Conservation (phyloP, 1,140 invertebrate species). For the Dinoponera quadriceps region DNA sequence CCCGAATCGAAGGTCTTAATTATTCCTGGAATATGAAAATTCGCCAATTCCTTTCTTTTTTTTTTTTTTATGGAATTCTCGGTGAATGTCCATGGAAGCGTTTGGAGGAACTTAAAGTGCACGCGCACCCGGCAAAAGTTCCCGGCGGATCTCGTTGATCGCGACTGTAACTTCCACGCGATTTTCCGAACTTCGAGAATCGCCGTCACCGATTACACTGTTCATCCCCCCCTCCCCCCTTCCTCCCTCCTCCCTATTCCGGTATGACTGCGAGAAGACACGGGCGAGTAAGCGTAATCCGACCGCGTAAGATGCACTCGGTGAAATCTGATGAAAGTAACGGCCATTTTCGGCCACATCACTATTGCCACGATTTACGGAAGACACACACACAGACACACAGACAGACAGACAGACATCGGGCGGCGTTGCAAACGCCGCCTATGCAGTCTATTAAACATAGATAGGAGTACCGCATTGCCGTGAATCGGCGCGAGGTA, state of each 20-base stretch:
- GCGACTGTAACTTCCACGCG: neutral
- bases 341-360: constrained; percentile 3
- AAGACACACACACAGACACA: constrained; percentile 42
- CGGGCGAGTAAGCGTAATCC: too few species aligned
- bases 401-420: constrained; percentile 21
- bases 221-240: too few species aligned
- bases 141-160: neutral
- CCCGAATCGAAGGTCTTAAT: neutral
- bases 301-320: too few species aligned
- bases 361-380: neutral
- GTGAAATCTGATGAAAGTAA: neutral
- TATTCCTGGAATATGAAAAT: neutral
- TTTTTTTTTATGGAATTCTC: neutral
- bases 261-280: too few species aligned
- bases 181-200: neutral
- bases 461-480: constrained; percentile 83
- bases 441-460: constrained; percentile 83
- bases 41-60: too few species aligned
- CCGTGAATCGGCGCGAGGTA: constrained; percentile 78
- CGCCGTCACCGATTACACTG: too few species aligned
- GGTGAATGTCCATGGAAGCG: neutral
- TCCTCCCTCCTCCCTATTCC: too few species aligned
- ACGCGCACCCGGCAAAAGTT: neutral
- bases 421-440: constrained; percentile 69
- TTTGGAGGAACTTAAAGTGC: neutral